A percentile compares a stretch with the other conserved stretches of the same genome.
Conservation (phyloP, 2,888 invertebrate genomes). For the Myopa testacea region DNA sequence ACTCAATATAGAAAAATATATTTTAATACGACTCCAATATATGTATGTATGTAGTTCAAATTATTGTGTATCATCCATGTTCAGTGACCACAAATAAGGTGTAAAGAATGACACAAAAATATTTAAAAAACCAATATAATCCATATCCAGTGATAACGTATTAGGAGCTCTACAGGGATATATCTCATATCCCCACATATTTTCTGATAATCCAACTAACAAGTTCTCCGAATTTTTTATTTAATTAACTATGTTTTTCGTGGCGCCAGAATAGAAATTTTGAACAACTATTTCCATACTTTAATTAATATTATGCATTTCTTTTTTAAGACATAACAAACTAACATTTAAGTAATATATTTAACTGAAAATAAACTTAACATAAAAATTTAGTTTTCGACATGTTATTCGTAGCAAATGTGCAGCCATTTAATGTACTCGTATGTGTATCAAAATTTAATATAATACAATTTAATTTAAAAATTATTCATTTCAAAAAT, state of each 20-base stretch:
- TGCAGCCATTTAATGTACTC: slow-evolving; percentile 27
- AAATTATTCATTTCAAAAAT: slow-evolving; percentile 19
- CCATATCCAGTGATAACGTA: background rate
- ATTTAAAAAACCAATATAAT: background rate
- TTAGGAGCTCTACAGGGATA: background rate
- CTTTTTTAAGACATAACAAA: slow-evolving; percentile 2
- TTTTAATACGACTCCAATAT: slow-evolving; percentile 33
- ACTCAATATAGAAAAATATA: slow-evolving; percentile 23
- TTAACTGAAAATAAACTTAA: slow-evolving; percentile 14
- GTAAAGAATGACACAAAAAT: slow-evolving; percentile 21
- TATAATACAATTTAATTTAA: slow-evolving; percentile 12
- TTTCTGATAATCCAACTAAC: too few relatives aligned
- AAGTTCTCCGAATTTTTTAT: too few relatives aligned
- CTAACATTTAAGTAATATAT: slow-evolving; percentile 5
- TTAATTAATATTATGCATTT: slow-evolving; percentile 12
- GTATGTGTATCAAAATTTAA: slow-evolving; percentile 17
- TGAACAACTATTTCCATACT: background rate
- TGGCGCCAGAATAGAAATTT: background rate
- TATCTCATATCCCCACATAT: too few relatives aligned
- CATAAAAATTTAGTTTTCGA: slow-evolving; percentile 10
- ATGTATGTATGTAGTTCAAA: background rate
- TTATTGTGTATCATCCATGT: background rate
- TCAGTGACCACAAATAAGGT: slow-evolving; percentile 13
- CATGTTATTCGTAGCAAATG: slow-evolving; percentile 12
- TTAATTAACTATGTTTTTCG: too few relatives aligned